A percentile compares a stretch with the other conserved stretches of the same genome.
These are phyloP conservation scores for Kryphioiulus occultus DNA, from an alignment of 2,888 invertebrate genomes.

Conservation along the genomic window DNA sequence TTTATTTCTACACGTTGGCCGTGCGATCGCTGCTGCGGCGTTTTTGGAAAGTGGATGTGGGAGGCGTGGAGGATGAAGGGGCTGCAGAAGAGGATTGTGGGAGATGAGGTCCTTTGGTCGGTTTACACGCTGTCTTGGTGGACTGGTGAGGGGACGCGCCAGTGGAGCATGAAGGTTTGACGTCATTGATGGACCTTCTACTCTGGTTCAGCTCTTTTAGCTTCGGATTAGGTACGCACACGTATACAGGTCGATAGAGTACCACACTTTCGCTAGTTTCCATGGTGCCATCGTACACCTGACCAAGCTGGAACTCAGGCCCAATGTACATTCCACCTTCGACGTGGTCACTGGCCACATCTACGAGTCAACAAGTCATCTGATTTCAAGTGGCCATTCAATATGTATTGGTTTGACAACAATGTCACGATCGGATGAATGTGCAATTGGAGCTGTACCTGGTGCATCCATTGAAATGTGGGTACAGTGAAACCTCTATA, in stretches of 20 bases:
- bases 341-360: slow-evolving; percentile 74
- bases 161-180: slow-evolving; percentile 3
- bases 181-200: slow-evolving; percentile 42
- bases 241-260: slow-evolving; percentile 73
- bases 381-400: neutral
- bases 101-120: neutral
- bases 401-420: neutral
- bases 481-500: too few relatives aligned
- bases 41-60: neutral
- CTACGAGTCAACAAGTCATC: slow-evolving; percentile 62
- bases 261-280: slow-evolving; percentile 68
- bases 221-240: slow-evolving; percentile 55
- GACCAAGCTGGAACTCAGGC: slow-evolving; percentile 78
- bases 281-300: slow-evolving; percentile 76
- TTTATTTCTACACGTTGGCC: slow-evolving; percentile 32
- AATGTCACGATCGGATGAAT: slow-evolving; percentile 20
- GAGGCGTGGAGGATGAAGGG: neutral
- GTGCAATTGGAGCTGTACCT: too few relatives aligned
- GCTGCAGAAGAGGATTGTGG: neutral
- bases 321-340: slow-evolving; percentile 81
- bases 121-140: neutral
- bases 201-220: slow-evolving; percentile 49
- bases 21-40: slow-evolving; percentile 14
- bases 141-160: neutral
- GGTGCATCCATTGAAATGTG: too few relatives aligned